A percentile compares a stretch with the other conserved stretches of the same genome.
These are phyloP conservation scores for Physella acuta DNA, from an alignment of 1,140 invertebrate genomes.

Conservation along the genomic window DNA sequence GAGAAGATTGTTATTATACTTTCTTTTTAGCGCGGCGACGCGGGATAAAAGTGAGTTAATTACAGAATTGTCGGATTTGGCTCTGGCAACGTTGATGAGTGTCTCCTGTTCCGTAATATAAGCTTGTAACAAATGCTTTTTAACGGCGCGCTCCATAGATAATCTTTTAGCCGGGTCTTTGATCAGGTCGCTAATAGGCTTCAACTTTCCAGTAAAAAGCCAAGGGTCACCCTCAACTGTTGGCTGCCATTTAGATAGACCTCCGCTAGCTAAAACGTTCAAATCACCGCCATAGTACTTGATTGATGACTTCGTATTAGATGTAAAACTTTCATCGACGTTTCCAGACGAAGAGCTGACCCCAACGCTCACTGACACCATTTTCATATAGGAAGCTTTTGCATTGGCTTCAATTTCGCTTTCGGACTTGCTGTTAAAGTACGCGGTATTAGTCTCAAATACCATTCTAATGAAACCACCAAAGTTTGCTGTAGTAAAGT, in stretches of 20 bases:
- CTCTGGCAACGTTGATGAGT: not conserved
- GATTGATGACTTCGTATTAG: not conserved
- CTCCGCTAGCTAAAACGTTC: slow-evolving; percentile 9
- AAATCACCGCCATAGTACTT: slow-evolving; percentile 20
- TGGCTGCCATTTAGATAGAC: slow-evolving; percentile 10
- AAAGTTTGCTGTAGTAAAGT: not conserved
- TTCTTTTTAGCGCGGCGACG: not conserved
- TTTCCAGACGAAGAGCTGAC: not conserved
- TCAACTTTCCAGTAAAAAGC: slow-evolving; percentile 22
- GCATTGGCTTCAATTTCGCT: not conserved
- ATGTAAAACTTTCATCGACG: not conserved
- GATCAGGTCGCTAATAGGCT: slow-evolving; percentile 18
- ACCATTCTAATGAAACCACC: not conserved
- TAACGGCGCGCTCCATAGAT: slow-evolving; percentile 15
- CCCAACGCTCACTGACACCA: no score
- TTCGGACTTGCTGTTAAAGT: not conserved
- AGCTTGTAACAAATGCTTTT: not conserved
- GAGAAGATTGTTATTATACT: no score
- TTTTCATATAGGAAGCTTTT: not conserved
- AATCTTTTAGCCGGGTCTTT: slow-evolving; percentile 5
- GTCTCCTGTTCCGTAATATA: slow-evolving; percentile 16
- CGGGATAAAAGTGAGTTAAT: not conserved
- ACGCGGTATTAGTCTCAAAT: not conserved
- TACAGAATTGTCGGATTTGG: not conserved
- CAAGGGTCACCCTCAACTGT: slow-evolving; percentile 18